Percentiles rank a stretch among this genome's conserved stretches.
phyloP scores from a whole-genome alignment of 2,888 invertebrate species.

The Calliscelio sp. region DNA sequence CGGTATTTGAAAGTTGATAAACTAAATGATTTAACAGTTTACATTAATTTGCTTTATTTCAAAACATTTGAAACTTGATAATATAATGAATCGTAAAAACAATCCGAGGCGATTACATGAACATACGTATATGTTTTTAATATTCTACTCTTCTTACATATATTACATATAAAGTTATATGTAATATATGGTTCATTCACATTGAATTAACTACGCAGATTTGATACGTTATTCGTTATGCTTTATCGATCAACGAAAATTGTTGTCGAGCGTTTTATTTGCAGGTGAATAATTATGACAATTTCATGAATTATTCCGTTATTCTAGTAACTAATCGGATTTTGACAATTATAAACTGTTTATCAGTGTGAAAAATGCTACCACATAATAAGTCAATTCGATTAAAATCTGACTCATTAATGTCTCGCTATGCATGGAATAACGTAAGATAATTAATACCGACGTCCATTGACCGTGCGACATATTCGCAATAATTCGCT shows the following conservation, averaged over 20 bases:
- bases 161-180: not conserved
- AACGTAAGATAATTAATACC: constrained; percentile 64
- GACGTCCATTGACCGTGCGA: constrained; percentile 53
- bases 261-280: constrained; percentile 36
- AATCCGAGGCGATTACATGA: not conserved
- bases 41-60: not conserved
- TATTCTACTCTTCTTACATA: too few species aligned
- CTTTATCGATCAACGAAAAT: constrained; percentile 32
- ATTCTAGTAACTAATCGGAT: constrained; percentile 33
- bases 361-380: constrained; percentile 48
- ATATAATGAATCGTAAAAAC: not conserved
- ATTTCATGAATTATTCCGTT: constrained; percentile 53
- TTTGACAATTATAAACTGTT: constrained; percentile 58
- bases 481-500: constrained; percentile 59
- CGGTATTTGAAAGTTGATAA: constrained; percentile 13
- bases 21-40: not conserved
- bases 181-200: not conserved
- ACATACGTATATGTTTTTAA: too few species aligned
- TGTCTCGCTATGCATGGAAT: constrained; percentile 46
- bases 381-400: constrained; percentile 60
- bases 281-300: constrained; percentile 35
- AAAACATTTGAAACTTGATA: constrained; percentile 1
- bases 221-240: constrained; percentile 3
- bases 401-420: constrained; percentile 60
- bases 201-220: constrained; percentile 8